Base-by-base conservation (phyloP, 2,888 invertebrate species). In the Petrolisthes manimaculis region DNA sequence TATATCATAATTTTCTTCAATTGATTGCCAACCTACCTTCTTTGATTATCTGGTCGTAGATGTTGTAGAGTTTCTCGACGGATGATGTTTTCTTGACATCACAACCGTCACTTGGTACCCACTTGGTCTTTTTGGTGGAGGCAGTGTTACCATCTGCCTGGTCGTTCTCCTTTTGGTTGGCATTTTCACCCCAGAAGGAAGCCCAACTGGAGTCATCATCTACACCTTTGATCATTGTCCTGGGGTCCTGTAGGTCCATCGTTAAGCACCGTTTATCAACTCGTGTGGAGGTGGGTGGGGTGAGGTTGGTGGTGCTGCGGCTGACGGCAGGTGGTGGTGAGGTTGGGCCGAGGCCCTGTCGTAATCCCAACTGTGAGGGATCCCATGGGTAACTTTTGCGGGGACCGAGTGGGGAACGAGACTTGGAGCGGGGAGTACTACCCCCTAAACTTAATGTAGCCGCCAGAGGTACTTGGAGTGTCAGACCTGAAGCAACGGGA, bases 41-140 rank as follows among this genome's bases (percentile, higher is more conserved):
- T 69, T 88, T 88, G 37, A 88, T 88, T 75, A 88, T 88, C 80
- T 88, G 88, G 82, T 88, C 88, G 71, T 88, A 88, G 37, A 88
- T 88, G 84, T 56, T 51, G 81, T 88, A 88, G 8, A 88, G 81
- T 75, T 88, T 88, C 75, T 88, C 88, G 8, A 88, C 88, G 21
- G 84, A 84, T n/a, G 88, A 88, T 4, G 84, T 53, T 53, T 51
- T 51, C 14, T 77, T 61, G 54, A 86, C 74, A n/a, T 21, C 78
- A 9, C 51, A 14, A n/a, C 61, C 12, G 56, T 24, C 51, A 37
- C 8, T 18, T 9, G 14, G n/a, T 51, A n/a, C 8, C 53, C 56
- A 53, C 53, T 18, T 61, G 54, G 37, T 67, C 53, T 77, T 84
- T 53, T 82, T 75, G 82, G 51, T 37, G 54, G 81, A 82, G 14